Evolutionary conservation across 2,797 vertebrate species (phyloP), one percentile per base, ranked within the genome.

Genomic region (Rhodeus uyekii): DNA sequence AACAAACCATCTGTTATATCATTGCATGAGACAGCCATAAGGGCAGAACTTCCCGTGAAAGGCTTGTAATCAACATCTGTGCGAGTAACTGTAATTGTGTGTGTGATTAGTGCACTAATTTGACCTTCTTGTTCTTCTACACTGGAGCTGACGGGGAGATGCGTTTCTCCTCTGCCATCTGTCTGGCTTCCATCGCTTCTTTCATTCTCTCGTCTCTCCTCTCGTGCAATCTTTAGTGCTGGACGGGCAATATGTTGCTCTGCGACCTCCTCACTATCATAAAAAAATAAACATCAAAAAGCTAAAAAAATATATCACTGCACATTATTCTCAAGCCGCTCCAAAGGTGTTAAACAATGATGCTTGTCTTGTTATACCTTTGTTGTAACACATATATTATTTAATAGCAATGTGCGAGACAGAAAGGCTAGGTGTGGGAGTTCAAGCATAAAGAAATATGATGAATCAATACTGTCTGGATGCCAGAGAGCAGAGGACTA

Each of bases 161-260:
- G 74, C 32, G 86, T 82, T 78, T 81, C 80, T 81, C 44, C 44
- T 69, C 60, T 65, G 10, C 34, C 46, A 46, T 61, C 79, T 61
- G 48, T 29, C 32, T 78, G 29, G 48, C 13, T 46, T 76, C 48
- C 63, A 6, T 32, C 46, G 22, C 50, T 64, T 29, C 64, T 60
- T 80, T 68, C 8, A 64, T 83, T 78, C 84, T 29, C 60, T 82
- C 18, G 32, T 29, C 65, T 80, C 32, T 79, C 83, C 55, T 83
- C 60, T 65, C 86, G 89, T 8, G 86, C 61, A 38, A 94, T 88
- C 91, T 95, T 95, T 77, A 91, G 88, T 68, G 93, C 91, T 76
- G 93, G 87, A 76, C 91, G 91, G 87, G 90, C 89, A 87, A 87
- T 86, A 87, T 86, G 85, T 86, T 83, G 87, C 88, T 92, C 91